Evolutionary conservation across 2,888 invertebrate genomes (phyloP), one percentile per base, ranked within the genome.

Genomic region (Steinernema scapterisci): DNA sequence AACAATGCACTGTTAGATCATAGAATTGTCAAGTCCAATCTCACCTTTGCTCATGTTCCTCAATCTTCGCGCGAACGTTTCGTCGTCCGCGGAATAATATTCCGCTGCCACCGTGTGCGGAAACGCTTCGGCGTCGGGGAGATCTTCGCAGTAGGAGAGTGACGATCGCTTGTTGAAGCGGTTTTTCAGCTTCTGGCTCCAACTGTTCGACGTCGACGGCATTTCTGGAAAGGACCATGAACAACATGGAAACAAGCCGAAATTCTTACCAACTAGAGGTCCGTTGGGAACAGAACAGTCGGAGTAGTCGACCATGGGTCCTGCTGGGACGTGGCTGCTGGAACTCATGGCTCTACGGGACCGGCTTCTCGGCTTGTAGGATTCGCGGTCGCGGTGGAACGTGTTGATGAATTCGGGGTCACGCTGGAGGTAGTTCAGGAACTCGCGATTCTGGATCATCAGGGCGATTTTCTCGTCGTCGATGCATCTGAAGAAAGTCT

Each of bases 371-470:
- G 48, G 31, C n/a, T 72, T 51, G n/a, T n/a, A 43, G 1, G 31
- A 21, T 27, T 54, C 21, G 25, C 43, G 27, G 70, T 56, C 38
- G 52, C 74, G 71, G 70, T 74, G 51, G 13, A 80, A 38, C 43
- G 75, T 82, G 23, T 70, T 70, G 70, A 95, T 92, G 86, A 95
- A 95, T 85, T 94, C 94, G 87, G 93, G 92, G 88, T 95, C 93
- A 91, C 92, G 92, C 75, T 93, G 90, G 45, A 95, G 89, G 86
- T 94, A 93, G 56, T 92, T 92, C 91, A 95, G 92, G 84, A 95
- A 95, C 88, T 95, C 95, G 87, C 94, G 93, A 86, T 95, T 95
- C 88, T 95, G 95, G 74, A 95, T 90, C 88, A 94, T 92, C 78
- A 94, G 91, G 0, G 94, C 94, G 79, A 94, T 92, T 79, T 92